Evolutionary conservation across 1,140 invertebrate species (phyloP).

Genomic region (Steinernema feltiae): DNA sequence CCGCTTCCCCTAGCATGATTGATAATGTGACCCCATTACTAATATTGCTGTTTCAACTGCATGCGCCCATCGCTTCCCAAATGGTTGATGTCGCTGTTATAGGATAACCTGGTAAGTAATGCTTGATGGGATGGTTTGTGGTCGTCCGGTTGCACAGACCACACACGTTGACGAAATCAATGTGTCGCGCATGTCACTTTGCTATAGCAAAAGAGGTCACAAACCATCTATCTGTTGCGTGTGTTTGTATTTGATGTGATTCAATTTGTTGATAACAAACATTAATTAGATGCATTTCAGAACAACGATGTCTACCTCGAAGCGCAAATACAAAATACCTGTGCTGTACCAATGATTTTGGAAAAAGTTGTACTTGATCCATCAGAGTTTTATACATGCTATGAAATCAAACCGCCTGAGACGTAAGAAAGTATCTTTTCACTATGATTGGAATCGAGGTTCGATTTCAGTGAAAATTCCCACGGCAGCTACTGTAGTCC

Average conservation of each 20-base stretch:
- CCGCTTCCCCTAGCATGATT: slow-evolving; percentile 23
- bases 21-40: slow-evolving; percentile 38
- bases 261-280: not conserved
- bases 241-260: too few species aligned
- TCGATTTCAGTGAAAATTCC: not conserved
- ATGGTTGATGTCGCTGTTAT: slow-evolving; percentile 23
- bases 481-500: slow-evolving; percentile 2
- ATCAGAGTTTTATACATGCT: slow-evolving; percentile 72
- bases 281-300: slow-evolving; percentile 58
- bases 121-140: too few species aligned
- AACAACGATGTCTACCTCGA: slow-evolving; percentile 93
- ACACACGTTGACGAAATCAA: too few species aligned
- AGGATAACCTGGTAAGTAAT: slow-evolving; percentile 57
- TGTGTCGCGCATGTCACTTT: too few species aligned
- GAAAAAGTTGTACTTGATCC: slow-evolving; percentile 86
- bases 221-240: too few species aligned
- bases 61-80: slow-evolving; percentile 1
- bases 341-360: slow-evolving; percentile 76
- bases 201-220: too few species aligned
- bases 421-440: slow-evolving; percentile 30
- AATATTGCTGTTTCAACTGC: slow-evolving; percentile 18
- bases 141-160: not conserved
- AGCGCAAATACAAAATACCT: slow-evolving; percentile 91
- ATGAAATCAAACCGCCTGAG: slow-evolving; percentile 54
- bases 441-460: too few species aligned